phyloP scores from a whole-genome alignment of 2,888 invertebrate species.

The Seira sanloemensis region DNA sequence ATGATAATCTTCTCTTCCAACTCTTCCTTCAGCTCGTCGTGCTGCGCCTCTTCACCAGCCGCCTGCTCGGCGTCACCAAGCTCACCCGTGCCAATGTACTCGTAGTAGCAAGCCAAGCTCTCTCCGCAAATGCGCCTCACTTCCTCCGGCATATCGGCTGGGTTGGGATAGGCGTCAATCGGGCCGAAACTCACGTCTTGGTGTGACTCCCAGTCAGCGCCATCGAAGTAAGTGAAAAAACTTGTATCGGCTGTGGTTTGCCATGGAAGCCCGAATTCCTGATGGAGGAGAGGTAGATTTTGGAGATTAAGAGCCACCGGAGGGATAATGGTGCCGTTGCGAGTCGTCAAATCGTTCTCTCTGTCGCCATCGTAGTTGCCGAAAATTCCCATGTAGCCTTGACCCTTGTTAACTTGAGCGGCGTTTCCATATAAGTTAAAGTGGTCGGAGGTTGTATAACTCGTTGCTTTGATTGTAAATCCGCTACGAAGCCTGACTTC shows the following conservation, averaged over 20 bases:
- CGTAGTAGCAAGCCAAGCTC: background rate
- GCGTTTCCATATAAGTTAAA: too few relatives aligned
- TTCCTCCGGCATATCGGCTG: background rate
- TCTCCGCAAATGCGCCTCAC: background rate
- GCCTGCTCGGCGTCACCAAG: background rate
- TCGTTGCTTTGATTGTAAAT: too few relatives aligned
- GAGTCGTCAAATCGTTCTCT: too few relatives aligned
- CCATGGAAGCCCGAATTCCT: background rate
- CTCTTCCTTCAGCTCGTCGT: background rate
- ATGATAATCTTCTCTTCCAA: background rate
- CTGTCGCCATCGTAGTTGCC: too few relatives aligned
- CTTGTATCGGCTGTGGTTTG: background rate
- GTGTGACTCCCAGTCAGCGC: background rate
- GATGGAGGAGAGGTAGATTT: background rate
- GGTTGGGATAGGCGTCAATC: background rate
- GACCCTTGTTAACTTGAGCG: too few relatives aligned
- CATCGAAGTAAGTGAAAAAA: background rate
- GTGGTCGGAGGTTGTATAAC: too few relatives aligned
- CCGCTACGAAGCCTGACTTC: too few relatives aligned
- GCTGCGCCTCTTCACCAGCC: background rate
- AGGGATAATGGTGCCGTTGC: too few relatives aligned
- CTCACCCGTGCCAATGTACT: background rate
- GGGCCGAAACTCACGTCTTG: background rate
- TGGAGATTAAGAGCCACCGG: too few relatives aligned
- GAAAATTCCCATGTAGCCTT: too few relatives aligned